Evolutionary conservation across 2,888 invertebrate genomes (phyloP).

Genomic region (Gasteruption jaculator): DNA sequence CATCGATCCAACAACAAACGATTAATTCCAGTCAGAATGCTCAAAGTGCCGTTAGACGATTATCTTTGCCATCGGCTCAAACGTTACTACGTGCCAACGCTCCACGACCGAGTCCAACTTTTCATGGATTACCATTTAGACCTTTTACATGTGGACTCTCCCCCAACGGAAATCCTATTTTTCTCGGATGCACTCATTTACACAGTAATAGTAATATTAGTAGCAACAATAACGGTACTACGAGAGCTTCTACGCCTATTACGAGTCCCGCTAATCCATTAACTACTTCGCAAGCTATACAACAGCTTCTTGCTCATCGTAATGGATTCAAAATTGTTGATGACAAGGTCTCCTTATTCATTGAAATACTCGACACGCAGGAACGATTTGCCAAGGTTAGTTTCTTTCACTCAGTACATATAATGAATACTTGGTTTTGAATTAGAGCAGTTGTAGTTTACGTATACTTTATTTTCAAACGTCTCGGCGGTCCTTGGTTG

Average conservation of each 20-base stretch:
- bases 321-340: conserved; percentile 74
- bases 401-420: conserved; percentile 20
- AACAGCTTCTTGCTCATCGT: conserved; percentile 64
- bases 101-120: conserved; percentile 63
- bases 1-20: conserved; percentile 30
- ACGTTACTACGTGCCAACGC: conserved; percentile 52
- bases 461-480: too few species aligned
- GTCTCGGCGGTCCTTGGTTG: too few species aligned
- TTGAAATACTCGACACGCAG: conserved; percentile 79
- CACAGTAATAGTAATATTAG: conserved; percentile 41
- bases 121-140: conserved; percentile 58
- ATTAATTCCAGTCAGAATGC: conserved; percentile 51
- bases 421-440: too few species aligned
- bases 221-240: conserved; percentile 25
- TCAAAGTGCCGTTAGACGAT: conserved; percentile 55
- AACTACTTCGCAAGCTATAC: conserved; percentile 66
- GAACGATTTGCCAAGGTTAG: conserved; percentile 76
- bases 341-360: conserved; percentile 73
- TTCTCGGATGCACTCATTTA: conserved; percentile 54
- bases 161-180: conserved; percentile 51
- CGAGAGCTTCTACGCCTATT: conserved; percentile 40
- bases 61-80: conserved; percentile 56
- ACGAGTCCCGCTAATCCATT: conserved; percentile 44
- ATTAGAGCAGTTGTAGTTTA: too few species aligned
- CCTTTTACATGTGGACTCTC: conserved; percentile 51